phyloP scores from a whole-genome alignment of 2,797 vertebrate genomes.

The Bovichtus diacanthus region DNA sequence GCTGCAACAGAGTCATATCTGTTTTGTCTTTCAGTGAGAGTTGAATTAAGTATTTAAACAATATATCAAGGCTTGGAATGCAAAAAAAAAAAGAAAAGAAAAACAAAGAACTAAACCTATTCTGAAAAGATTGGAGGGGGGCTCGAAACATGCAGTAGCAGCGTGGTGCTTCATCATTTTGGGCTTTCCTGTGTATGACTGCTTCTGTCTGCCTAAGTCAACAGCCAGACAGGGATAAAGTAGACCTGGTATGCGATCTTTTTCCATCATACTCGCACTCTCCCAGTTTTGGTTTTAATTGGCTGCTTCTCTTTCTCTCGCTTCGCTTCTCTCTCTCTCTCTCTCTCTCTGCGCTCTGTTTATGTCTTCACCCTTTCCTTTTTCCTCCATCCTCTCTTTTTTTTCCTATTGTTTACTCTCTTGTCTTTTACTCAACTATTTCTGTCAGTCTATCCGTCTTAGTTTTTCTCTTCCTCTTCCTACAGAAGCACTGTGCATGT shows the following conservation, averaged over 20 bases:
- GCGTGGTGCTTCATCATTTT: constrained; percentile 61
- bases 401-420: constrained; percentile 31
- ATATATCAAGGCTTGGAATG: neutral
- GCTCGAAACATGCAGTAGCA: constrained; percentile 33
- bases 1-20: neutral
- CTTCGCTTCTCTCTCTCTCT: constrained; percentile 25
- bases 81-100: too few species aligned
- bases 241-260: constrained; percentile 59
- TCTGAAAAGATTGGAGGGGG: neutral
- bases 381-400: constrained; percentile 17
- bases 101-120: neutral
- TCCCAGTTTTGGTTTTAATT: constrained; percentile 71
- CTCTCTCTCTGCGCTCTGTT: constrained; percentile 39
- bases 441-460: constrained; percentile 43
- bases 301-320: constrained; percentile 48
- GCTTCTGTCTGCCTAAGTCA: constrained; percentile 69
- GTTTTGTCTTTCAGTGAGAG: neutral
- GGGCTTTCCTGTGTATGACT: constrained; percentile 75
- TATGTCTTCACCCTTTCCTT: constrained; percentile 33
- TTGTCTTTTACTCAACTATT: constrained; percentile 41
- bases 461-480: constrained; percentile 26
- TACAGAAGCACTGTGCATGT: constrained; percentile 60
- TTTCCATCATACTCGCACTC: constrained; percentile 64
- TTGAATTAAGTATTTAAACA: neutral
- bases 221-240: constrained; percentile 67